Evolutionary conservation across 2,888 invertebrate species (phyloP).

Genomic region (Drosophila bunnanda): DNA sequence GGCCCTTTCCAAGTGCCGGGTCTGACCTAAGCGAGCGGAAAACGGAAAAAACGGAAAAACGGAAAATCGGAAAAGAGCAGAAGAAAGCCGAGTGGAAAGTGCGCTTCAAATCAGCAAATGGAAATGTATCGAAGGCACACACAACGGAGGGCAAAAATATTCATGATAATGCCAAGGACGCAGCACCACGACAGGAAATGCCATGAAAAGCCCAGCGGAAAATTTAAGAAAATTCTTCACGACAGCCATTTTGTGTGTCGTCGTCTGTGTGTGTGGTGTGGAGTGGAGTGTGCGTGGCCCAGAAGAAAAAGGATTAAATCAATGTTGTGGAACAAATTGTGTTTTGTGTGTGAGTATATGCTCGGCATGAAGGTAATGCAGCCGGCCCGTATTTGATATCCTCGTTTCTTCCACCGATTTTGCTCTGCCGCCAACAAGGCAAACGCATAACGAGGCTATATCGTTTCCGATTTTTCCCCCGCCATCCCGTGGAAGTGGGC

Average conservation of each 20-base stretch:
- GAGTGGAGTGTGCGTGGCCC: conserved; percentile 37
- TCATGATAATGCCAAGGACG: conserved; percentile 67
- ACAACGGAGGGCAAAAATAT: conserved; percentile 35
- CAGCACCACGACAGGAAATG: conserved; percentile 63
- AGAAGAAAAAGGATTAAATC: conserved; percentile 77
- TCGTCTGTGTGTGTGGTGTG: background rate
- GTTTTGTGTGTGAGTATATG: conserved; percentile 56
- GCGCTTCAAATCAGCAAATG: conserved; percentile 74
- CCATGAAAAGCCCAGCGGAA: conserved; percentile 61
- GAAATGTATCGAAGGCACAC: conserved; percentile 69
- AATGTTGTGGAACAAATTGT: conserved; percentile 78
- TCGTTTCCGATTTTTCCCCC: conserved; percentile 26
- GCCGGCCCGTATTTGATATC: conserved; percentile 59
- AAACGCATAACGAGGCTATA: conserved; percentile 57
- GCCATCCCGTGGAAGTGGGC: background rate
- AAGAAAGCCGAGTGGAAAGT: conserved; percentile 48
- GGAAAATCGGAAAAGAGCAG: conserved; percentile 10
- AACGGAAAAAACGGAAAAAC: conserved; percentile 39
- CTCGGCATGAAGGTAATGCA: conserved; percentile 58
- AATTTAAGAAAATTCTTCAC: conserved; percentile 68
- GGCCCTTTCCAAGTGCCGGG: conserved; percentile 11
- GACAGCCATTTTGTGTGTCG: conserved; percentile 32
- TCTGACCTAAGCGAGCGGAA: conserved; percentile 68
- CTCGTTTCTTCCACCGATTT: conserved; percentile 52
- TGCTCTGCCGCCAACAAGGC: conserved; percentile 68